phyloP scores from a whole-genome alignment of 1,140 invertebrate genomes.

The Plodia interpunctella region DNA sequence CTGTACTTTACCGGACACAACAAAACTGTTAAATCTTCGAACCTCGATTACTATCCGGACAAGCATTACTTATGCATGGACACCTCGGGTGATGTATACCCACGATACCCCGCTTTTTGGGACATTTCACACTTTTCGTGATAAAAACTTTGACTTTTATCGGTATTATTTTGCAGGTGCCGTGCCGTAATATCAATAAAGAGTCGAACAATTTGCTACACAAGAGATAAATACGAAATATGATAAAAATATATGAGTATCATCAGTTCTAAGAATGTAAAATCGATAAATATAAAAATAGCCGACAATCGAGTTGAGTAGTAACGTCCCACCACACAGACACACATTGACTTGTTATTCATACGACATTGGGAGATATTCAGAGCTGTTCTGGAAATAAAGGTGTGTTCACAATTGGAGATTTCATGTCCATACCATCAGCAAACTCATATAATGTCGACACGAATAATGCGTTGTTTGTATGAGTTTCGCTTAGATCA shows the following conservation, averaged over 20 bases:
- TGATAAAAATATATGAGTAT: neutral
- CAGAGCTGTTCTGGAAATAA: neutral
- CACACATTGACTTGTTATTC: slow-evolving; percentile 1
- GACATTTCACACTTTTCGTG: neutral
- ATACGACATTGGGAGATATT: slow-evolving; percentile 4
- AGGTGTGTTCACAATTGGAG: neutral
- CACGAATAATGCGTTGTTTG: too few species aligned
- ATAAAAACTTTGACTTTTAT: neutral
- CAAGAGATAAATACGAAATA: too few species aligned
- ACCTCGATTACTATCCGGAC: slow-evolving; percentile 31
- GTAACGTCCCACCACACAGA: neutral
- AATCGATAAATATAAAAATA: slow-evolving; percentile 1
- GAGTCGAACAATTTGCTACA: too few species aligned
- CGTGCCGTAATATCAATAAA: too few species aligned
- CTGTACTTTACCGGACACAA: slow-evolving; percentile 10
- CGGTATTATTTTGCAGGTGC: too few species aligned
- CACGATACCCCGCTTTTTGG: neutral
- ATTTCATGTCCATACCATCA: too few species aligned
- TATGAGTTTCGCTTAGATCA: too few species aligned
- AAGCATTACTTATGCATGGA: slow-evolving; percentile 46
- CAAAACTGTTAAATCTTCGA: slow-evolving; percentile 45
- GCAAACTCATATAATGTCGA: too few species aligned
- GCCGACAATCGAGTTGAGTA: neutral
- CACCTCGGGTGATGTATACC: neutral
- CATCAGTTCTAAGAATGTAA: neutral